Evolutionary conservation across 2,888 invertebrate species (phyloP).

Genomic region (Eupithecia subumbrata): DNA sequence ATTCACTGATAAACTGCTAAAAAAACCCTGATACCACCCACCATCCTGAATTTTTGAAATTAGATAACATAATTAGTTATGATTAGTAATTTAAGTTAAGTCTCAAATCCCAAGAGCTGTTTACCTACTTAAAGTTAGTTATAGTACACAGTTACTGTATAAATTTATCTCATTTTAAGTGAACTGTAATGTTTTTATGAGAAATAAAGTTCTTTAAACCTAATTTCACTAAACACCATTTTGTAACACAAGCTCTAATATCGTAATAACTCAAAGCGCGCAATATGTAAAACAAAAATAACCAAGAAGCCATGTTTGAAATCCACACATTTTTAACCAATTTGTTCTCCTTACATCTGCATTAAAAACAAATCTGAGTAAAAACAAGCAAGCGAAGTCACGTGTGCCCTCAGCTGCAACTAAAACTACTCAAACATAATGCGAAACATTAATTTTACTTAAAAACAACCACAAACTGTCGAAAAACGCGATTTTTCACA

Average conservation of each 20-base stretch:
- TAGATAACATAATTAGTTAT: no score
- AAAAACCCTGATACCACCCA: not conserved
- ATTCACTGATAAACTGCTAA: not conserved
- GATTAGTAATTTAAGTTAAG: no score
- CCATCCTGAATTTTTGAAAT: no score
- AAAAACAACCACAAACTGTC: conserved; percentile 73
- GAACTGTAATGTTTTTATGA: no score
- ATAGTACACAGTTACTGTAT: no score
- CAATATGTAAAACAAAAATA: conserved; percentile 7
- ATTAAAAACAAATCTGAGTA: conserved; percentile 53
- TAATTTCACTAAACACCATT: not conserved
- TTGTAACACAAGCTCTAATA: not conserved
- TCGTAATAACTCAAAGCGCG: not conserved
- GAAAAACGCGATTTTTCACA: conserved; percentile 80
- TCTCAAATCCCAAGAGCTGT: no score
- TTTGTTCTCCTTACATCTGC: conserved; percentile 58
- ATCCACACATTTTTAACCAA: conserved; percentile 43
- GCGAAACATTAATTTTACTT: conserved; percentile 79
- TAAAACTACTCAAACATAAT: conserved; percentile 71
- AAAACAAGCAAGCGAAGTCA: conserved; percentile 59
- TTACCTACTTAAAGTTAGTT: no score
- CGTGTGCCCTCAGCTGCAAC: conserved; percentile 71
- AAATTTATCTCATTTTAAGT: no score
- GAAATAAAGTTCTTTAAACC: no score
- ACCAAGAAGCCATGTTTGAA: conserved; percentile 7